Evolutionary conservation across 2,113 vertebrate genomes (phyloP).

Genomic region (Cottus gobio): DNA sequence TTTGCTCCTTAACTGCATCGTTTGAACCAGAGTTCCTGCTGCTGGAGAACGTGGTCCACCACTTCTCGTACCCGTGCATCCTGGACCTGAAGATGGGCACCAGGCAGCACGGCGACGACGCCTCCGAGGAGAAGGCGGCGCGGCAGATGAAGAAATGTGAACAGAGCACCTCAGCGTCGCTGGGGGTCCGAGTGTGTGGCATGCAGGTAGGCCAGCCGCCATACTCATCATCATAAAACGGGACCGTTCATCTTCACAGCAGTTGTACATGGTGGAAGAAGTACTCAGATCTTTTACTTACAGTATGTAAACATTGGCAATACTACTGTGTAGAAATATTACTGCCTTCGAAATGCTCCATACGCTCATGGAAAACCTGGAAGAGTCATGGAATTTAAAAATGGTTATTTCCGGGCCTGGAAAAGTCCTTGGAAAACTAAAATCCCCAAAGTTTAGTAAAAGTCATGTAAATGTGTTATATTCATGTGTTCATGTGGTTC

Average conservation of each 20-base stretch:
- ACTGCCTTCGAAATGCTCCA: no score
- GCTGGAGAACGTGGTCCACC: constrained; percentile 96
- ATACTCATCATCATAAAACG: neutral
- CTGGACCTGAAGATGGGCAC: constrained; percentile 99
- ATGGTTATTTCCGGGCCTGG: no score
- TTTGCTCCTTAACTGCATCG: constrained; percentile 80
- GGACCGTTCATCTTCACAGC: neutral
- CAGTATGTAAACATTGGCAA: no score
- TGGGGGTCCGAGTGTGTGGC: constrained; percentile 96
- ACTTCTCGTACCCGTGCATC: constrained; percentile 95
- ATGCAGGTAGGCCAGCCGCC: constrained; percentile 89
- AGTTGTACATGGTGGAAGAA: neutral
- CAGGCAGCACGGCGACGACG: constrained; percentile 95
- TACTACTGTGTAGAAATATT: no score
- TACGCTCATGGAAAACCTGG: no score
- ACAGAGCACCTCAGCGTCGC: constrained; percentile 94
- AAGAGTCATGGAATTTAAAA: no score
- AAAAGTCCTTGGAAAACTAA: no score
- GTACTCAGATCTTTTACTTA: no score
- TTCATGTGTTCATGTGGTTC: no score
- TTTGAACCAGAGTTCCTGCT: constrained; percentile 91
- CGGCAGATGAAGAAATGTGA: constrained; percentile 98
- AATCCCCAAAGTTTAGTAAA: no score
- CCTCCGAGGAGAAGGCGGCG: constrained; percentile 96
- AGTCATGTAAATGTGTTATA: no score